Base-by-base conservation (phyloP, 2,888 invertebrate species). In the Junonia oenone region DNA sequence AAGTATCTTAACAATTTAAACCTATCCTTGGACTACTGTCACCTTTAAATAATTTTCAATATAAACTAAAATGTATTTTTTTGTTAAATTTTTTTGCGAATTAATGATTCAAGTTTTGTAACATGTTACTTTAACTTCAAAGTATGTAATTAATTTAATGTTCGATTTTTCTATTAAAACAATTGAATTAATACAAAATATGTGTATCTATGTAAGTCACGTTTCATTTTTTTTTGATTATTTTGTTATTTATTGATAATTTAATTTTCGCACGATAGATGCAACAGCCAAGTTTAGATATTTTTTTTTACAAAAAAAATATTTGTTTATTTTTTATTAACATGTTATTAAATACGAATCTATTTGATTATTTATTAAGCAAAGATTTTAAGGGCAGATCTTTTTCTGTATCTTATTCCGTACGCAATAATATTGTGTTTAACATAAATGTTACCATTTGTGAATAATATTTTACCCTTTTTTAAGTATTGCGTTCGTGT, bases 401-500 rank as follows among this genome's bases (percentile, higher is more conserved):
- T 56, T 33, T 52, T 46, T 55, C 37, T 56, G 22, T 55, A 55
- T 43, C 13, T 53, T 37, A 43, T 43, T 17, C n/a, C 17, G 38
- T 17, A 38, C n/a, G 31, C 55, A 51, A 59, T 56, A 35, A 48
- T 37, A 40, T 58, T 55, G 51, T 55, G 48, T 56, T 59, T 62
- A 60, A 60, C 58, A 55, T 49, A 51, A 51, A 59, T 58, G 53
- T 60, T 58, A 66, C 63, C 66, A 67, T 66, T 73, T 76, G 86
- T 88, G 81, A 87, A 81, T 87, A 88, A 87, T 84, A 63, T 68
- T n/a, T 17, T 71, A 70, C 61, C 64, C 64, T 64, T 78, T 40
- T 75, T 79, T 76, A 85, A 76, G 78, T 78, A 80, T 75, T 72
- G 76, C 73, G 76, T 69, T 75, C 75, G 73, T 84, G 73, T 81